Evolutionary conservation across 2,888 invertebrate species (phyloP).

Genomic region (Drosophila mettleri): DNA sequence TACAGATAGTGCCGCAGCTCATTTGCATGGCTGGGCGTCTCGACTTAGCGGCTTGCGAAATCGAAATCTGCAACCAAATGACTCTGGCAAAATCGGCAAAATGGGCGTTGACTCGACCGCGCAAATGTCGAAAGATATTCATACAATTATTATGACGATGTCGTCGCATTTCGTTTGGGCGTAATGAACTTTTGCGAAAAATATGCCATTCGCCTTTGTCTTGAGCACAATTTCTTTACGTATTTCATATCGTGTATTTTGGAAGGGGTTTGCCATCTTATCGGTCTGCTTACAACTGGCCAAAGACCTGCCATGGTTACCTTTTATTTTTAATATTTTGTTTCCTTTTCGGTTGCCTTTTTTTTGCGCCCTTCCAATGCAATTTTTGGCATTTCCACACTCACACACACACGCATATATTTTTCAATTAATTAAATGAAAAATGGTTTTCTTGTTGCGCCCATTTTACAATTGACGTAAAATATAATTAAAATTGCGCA

Average conservation of each 20-base stretch:
- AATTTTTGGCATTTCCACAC: slow-evolving; percentile 32
- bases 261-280: slow-evolving; percentile 26
- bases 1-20: slow-evolving; percentile 65
- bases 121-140: slow-evolving; percentile 62
- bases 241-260: not conserved
- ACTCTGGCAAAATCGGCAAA: slow-evolving; percentile 35
- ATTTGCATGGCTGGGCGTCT: slow-evolving; percentile 62
- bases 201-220: slow-evolving; percentile 41
- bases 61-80: slow-evolving; percentile 30
- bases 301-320: slow-evolving; percentile 20
- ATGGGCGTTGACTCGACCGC: slow-evolving; percentile 66
- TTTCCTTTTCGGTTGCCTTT: not conserved
- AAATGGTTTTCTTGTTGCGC: slow-evolving; percentile 63
- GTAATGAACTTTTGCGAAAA: slow-evolving; percentile 74
- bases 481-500: slow-evolving; percentile 78
- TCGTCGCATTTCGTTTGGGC: slow-evolving; percentile 48
- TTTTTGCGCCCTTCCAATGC: slow-evolving; percentile 15
- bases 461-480: slow-evolving; percentile 78
- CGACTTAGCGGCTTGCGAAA: slow-evolving; percentile 40
- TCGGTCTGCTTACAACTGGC: slow-evolving; percentile 26
- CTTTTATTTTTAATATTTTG: not conserved
- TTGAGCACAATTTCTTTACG: slow-evolving; percentile 23
- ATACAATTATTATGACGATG: slow-evolving; percentile 59
- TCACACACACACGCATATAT: slow-evolving; percentile 39
- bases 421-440: slow-evolving; percentile 80